Percentiles rank a stretch among this genome's conserved stretches.
phyloP scores from a whole-genome alignment of 2,797 vertebrate species.

The Onychomys torridus region DNA sequence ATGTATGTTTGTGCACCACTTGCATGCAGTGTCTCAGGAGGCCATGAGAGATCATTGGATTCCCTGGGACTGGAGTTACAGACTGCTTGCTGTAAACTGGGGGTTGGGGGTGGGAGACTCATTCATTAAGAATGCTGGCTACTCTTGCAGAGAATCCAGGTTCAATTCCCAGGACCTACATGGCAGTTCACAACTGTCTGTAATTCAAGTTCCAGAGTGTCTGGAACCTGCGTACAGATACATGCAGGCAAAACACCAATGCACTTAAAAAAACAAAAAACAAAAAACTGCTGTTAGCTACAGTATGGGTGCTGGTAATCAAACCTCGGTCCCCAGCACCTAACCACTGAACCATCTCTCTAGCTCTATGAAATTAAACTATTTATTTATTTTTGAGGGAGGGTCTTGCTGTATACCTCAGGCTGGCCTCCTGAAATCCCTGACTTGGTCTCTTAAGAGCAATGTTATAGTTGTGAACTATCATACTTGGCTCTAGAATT shows the following conservation, averaged over 20 bases:
- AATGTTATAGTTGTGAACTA: no score
- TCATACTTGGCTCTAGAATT: no score
- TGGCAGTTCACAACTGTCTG: neutral
- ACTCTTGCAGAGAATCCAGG: neutral
- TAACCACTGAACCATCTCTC: neutral
- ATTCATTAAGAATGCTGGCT: no score
- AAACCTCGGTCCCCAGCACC: neutral
- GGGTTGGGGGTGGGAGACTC: no score
- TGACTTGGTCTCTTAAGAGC: no score
- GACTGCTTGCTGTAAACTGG: no score
- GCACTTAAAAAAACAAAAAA: neutral
- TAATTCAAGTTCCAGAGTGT: no score
- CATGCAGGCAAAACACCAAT: no score
- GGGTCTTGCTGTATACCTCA: no score
- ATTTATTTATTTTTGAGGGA: no score
- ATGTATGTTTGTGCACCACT: neutral
- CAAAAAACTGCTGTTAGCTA: neutral
- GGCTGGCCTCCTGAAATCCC: no score
- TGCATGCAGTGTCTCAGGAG: neutral
- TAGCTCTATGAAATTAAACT: neutral
- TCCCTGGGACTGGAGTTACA: neutral
- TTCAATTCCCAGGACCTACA: neutral
- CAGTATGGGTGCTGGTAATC: neutral
- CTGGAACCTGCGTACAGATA: no score
- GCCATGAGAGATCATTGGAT: neutral